Percentiles rank a stretch among this genome's conserved stretches.
Evolutionary conservation across 2,888 invertebrate species (phyloP).

Genomic region (Clostera curtula): DNA sequence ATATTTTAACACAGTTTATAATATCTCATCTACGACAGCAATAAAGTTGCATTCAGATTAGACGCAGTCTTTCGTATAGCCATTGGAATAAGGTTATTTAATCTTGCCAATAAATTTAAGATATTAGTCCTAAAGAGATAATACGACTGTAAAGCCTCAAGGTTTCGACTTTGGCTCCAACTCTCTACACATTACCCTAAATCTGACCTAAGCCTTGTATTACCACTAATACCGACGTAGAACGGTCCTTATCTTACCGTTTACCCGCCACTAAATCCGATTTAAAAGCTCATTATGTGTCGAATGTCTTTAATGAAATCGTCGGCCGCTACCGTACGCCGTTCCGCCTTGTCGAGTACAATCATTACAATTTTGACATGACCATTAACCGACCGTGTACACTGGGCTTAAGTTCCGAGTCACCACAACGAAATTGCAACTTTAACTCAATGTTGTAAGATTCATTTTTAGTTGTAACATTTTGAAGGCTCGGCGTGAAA

Average conservation of each 20-base stretch:
- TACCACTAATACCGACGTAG: conserved; percentile 15
- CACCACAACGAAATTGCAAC: conserved; percentile 5
- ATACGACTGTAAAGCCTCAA: too few species aligned
- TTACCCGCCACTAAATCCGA: conserved; percentile 20
- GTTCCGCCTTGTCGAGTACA: conserved; percentile 43
- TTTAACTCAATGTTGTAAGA: background rate
- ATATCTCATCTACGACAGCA: too few species aligned
- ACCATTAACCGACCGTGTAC: conserved; percentile 21
- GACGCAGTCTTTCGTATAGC: too few species aligned
- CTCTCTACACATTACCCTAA: too few species aligned
- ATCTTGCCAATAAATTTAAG: too few species aligned
- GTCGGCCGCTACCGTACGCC: conserved; percentile 54
- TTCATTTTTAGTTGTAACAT: background rate
- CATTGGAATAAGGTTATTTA: too few species aligned
- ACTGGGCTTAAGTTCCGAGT: conserved; percentile 13
- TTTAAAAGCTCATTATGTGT: conserved; percentile 53
- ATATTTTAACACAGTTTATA: too few species aligned
- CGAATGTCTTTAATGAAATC: conserved; percentile 63
- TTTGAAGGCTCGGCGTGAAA: conserved; percentile 1
- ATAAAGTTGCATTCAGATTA: too few species aligned
- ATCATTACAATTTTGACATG: conserved; percentile 35
- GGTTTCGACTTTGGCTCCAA: too few species aligned
- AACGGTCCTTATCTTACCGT: conserved; percentile 20
- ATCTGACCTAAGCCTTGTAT: too few species aligned
- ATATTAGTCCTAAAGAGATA: too few species aligned